A percentile compares a stretch with the other conserved stretches of the same genome.
Evolutionary conservation across 2,888 invertebrate genomes (phyloP).

Genomic region (Macaria notata): DNA sequence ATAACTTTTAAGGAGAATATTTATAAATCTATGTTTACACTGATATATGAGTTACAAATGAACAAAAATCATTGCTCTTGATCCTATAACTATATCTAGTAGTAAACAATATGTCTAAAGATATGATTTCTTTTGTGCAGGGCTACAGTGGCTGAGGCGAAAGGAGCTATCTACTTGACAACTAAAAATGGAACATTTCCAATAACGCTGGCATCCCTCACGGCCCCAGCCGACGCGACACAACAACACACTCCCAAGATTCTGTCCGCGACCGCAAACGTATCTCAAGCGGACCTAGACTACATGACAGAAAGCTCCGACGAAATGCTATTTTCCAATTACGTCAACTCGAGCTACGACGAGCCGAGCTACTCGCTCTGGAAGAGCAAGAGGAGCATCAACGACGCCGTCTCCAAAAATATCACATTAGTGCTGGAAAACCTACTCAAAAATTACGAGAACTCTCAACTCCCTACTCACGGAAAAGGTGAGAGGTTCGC

Average conservation of each 20-base stretch:
- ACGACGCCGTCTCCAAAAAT: conserved; percentile 90
- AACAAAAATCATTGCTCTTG: too few species aligned
- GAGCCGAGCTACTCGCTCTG: conserved; percentile 45
- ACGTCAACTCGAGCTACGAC: conserved; percentile 63
- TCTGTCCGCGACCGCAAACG: conserved; percentile 63
- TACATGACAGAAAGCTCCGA: conserved; percentile 59
- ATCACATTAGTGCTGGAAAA: conserved; percentile 93
- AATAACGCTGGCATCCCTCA: conserved; percentile 72
- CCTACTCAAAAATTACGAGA: conserved; percentile 94
- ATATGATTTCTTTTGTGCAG: conserved; percentile 37
- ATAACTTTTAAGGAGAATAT: too few species aligned
- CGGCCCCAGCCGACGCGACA: conserved; percentile 57
- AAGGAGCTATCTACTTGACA: conserved; percentile 78
- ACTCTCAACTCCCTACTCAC: conserved; percentile 94
- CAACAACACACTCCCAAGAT: conserved; percentile 60
- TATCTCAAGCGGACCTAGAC: conserved; percentile 50
- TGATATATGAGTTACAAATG: too few species aligned
- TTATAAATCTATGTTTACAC: too few species aligned
- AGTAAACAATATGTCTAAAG: too few species aligned
- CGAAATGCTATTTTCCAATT: conserved; percentile 60
- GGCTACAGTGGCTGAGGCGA: conserved; percentile 57
- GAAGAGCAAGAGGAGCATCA: conserved; percentile 80
- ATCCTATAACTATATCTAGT: too few species aligned
- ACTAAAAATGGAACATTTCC: conserved; percentile 79
- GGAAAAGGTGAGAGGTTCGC: conserved; percentile 85